Percentiles rank a stretch among this genome's conserved stretches.
These are phyloP conservation scores for Sphaeridia pumilis DNA, from an alignment of 2,888 invertebrate species.

Conservation along the genomic window DNA sequence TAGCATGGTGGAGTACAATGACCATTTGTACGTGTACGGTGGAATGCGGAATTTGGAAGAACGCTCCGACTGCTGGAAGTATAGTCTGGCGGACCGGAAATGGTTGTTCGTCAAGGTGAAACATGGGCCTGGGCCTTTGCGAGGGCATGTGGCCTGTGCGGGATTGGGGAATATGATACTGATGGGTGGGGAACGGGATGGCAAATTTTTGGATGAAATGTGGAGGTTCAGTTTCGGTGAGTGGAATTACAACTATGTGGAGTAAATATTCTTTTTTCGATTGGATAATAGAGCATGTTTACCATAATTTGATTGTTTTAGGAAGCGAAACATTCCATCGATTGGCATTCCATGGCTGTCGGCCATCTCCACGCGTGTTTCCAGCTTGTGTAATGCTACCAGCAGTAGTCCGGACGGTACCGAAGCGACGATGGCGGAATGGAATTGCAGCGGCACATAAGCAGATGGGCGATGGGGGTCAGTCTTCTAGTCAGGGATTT, in stretches of 20 bases:
- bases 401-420: conserved; percentile 6
- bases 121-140: conserved; percentile 56
- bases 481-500: not conserved
- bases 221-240: conserved; percentile 75
- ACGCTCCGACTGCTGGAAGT: conserved; percentile 65
- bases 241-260: conserved; percentile 19
- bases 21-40: conserved; percentile 70
- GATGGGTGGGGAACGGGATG: conserved; percentile 64
- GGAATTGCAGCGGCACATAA: not conserved
- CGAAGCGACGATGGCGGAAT: not conserved
- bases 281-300: not conserved
- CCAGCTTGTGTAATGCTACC: conserved; percentile 19
- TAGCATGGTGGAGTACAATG: conserved; percentile 64
- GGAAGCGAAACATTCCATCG: conserved; percentile 13
- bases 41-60: conserved; percentile 75
- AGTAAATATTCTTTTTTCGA: not conserved
- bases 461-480: not conserved
- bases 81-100: conserved; percentile 49
- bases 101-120: conserved; percentile 55
- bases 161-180: conserved; percentile 58
- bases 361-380: conserved; percentile 53
- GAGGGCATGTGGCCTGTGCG: conserved; percentile 57
- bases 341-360: conserved; percentile 40
- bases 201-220: conserved; percentile 59
- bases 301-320: not conserved